A percentile compares a stretch with the other conserved stretches of the same genome.
phyloP scores from a whole-genome alignment of 2,888 invertebrate species.

The Drosophila yooni region DNA sequence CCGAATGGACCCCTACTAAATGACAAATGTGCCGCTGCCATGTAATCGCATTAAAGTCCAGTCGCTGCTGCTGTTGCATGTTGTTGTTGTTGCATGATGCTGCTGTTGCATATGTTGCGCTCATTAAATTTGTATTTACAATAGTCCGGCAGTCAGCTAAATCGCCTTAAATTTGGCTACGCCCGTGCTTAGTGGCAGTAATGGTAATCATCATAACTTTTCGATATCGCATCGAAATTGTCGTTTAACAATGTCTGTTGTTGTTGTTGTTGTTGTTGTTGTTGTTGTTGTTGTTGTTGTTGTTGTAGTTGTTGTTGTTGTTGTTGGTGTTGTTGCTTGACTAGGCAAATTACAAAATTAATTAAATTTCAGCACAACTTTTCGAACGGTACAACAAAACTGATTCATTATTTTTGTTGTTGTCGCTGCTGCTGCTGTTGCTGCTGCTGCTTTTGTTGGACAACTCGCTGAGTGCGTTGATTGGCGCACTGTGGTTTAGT shows the following conservation, averaged over 20 bases:
- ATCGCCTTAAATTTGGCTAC: constrained; percentile 76
- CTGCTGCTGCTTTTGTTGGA: constrained; percentile 51
- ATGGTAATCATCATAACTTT: constrained; percentile 76
- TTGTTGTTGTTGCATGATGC: constrained; percentile 23
- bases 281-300: not conserved
- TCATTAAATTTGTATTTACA: constrained; percentile 80
- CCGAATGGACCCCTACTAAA: constrained; percentile 57
- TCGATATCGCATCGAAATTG: constrained; percentile 65
- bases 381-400: constrained; percentile 66
- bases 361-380: constrained; percentile 77
- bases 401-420: constrained; percentile 30
- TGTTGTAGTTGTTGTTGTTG: constrained; percentile 1
- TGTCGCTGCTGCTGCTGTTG: constrained; percentile 25
- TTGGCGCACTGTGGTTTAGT: constrained; percentile 70
- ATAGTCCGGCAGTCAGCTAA: constrained; percentile 60
- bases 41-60: constrained; percentile 77
- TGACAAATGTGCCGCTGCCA: constrained; percentile 79
- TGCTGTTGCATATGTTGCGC: constrained; percentile 76
- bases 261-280: not conserved
- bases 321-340: constrained; percentile 37
- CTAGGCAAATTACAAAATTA: constrained; percentile 78
- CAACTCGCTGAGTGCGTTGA: constrained; percentile 70
- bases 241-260: constrained; percentile 25
- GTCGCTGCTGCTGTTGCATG: constrained; percentile 35
- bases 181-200: constrained; percentile 71